Conservation (phyloP, 2,113 vertebrate species). For the Muscicapa adusta region DNA sequence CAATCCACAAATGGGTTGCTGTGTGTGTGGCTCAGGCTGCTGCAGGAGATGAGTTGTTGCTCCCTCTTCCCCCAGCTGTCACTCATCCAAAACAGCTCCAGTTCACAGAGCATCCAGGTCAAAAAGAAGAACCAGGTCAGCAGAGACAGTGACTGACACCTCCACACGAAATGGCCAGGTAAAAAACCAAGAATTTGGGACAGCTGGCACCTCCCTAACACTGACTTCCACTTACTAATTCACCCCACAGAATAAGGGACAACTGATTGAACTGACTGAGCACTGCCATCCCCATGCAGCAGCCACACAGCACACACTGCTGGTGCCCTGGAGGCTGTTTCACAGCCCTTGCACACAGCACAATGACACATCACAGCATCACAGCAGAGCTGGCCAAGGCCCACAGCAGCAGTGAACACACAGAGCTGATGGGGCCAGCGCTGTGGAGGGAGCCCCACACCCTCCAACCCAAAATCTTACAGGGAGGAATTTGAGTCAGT, state of each 20-base stretch:
- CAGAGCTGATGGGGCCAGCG: fast-evolving
- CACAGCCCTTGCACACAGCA: background rate
- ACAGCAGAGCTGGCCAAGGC: background rate
- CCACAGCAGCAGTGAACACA: background rate
- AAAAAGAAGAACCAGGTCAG: background rate
- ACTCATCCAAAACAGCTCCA: background rate
- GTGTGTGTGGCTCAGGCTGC: background rate
- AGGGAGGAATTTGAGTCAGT: background rate
- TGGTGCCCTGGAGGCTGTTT: background rate
- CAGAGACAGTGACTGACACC: background rate
- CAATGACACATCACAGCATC: fast-evolving
- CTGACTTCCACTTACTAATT: background rate
- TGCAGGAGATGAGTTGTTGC: background rate
- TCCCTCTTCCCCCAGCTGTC: background rate
- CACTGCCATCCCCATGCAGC: fast-evolving
- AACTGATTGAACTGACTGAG: background rate
- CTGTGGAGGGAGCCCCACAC: background rate
- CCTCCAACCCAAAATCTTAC: background rate
- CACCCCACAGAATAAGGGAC: background rate
- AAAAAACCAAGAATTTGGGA: background rate
- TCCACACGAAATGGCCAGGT: fast-evolving
- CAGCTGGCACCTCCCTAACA: background rate
- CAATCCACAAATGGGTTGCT: background rate
- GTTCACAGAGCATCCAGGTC: background rate
- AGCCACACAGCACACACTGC: fast-evolving